Evolutionary conservation across 2,113 vertebrate genomes (phyloP).

Genomic region (Lycocorax pyrrhopterus): DNA sequence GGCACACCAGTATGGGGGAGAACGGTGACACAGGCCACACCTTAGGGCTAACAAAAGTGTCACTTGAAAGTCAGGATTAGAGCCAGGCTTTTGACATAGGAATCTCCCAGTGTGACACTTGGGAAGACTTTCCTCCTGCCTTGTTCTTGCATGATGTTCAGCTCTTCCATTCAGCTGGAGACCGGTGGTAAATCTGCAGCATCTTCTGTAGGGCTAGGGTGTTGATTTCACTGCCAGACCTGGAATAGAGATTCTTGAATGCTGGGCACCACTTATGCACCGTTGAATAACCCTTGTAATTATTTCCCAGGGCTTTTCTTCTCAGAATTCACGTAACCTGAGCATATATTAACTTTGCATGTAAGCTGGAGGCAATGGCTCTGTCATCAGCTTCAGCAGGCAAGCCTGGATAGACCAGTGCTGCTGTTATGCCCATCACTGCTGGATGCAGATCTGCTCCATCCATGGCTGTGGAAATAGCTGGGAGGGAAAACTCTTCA

Average conservation of each 20-base stretch:
- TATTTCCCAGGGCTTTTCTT: neutral
- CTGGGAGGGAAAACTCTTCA: neutral
- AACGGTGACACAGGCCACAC: neutral
- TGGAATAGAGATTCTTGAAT: neutral
- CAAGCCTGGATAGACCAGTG: neutral
- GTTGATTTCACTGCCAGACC: neutral
- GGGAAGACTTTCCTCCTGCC: neutral
- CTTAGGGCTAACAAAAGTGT: neutral
- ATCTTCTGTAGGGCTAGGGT: neutral
- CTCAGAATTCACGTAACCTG: neutral
- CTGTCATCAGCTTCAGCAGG: neutral
- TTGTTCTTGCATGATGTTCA: neutral
- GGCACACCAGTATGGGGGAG: neutral
- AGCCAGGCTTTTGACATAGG: neutral
- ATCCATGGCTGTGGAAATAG: neutral
- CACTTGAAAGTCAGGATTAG: neutral
- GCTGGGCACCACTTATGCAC: neutral
- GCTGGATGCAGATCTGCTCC: neutral
- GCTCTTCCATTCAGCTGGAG: neutral
- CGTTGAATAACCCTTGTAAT: neutral
- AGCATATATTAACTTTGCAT: neutral
- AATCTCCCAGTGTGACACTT: neutral
- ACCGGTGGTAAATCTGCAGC: rapidly evolving
- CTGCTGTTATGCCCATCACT: neutral
- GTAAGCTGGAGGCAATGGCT: neutral